These are phyloP conservation scores for Chrysopilus asiliformis DNA, from an alignment of 2,888 invertebrate genomes.

Conservation along the genomic window DNA sequence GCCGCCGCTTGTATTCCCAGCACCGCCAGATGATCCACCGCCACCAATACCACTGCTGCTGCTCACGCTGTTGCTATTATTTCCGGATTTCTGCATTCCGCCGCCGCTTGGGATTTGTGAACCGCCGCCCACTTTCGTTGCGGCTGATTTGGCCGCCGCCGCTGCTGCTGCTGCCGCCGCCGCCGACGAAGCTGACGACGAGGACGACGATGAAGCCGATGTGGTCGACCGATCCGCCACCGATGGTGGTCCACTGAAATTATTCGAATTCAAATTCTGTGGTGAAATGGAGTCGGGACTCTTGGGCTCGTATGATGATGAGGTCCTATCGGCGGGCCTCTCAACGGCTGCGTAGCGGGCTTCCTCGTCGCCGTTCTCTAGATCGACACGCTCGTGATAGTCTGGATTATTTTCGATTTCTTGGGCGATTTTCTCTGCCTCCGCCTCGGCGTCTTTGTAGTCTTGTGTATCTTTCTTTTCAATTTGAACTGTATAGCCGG, in stretches of 20 bases:
- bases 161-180: no score
- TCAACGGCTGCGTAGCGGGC: constrained; percentile 75
- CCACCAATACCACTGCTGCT: no score
- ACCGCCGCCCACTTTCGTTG: no score
- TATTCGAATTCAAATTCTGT: not conserved
- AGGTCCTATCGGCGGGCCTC: no score
- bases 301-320: constrained; percentile 13
- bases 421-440: constrained; percentile 79
- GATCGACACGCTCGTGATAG: constrained; percentile 66
- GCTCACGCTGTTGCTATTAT: constrained; percentile 1
- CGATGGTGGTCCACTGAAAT: constrained; percentile 1
- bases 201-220: constrained; percentile 14
- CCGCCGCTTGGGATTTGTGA: constrained; percentile 7
- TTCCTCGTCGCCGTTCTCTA: constrained; percentile 91
- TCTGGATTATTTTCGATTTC: constrained; percentile 83
- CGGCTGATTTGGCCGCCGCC: constrained; percentile 15
- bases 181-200: no score
- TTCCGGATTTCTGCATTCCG: constrained; percentile 9
- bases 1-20: constrained; percentile 13
- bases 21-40: no score
- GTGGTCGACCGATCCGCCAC: constrained; percentile 13
- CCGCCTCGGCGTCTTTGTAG: constrained; percentile 48
- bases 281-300: constrained; percentile 1
- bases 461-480: constrained; percentile 78
- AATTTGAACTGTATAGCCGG: constrained; percentile 83